Percentiles rank a stretch among this genome's conserved stretches.
These are phyloP conservation scores for Melitaea cinxia DNA, from an alignment of 1,140 invertebrate species.

Conservation along the genomic window DNA sequence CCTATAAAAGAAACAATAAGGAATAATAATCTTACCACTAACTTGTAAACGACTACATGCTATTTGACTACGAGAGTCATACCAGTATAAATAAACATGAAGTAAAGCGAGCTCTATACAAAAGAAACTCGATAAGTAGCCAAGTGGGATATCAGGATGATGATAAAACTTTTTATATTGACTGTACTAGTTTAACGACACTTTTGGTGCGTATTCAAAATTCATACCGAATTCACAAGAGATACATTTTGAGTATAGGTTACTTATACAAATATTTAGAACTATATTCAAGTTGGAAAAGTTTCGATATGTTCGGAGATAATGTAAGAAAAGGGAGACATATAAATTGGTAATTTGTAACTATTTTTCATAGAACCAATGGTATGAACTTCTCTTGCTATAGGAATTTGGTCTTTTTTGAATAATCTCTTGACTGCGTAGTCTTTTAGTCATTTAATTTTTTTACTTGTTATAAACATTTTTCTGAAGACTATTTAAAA, in stretches of 20 bases:
- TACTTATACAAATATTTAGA: slow-evolving; percentile 28
- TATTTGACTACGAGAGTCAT: neutral
- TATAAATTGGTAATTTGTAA: no score
- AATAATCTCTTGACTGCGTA: no score
- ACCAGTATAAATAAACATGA: neutral
- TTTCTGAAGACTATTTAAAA: no score
- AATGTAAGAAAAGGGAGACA: no score
- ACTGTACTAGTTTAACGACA: slow-evolving; percentile 41
- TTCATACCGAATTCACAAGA: slow-evolving; percentile 46
- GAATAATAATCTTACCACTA: no score
- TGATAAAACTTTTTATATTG: slow-evolving; percentile 48
- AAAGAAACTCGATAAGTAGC: slow-evolving; percentile 33
- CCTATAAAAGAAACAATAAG: no score
- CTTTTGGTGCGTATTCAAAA: slow-evolving; percentile 48
- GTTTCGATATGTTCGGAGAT: neutral
- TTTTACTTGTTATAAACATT: no score
- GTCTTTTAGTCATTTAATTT: no score
- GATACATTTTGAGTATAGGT: slow-evolving; percentile 50
- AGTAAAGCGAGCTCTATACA: slow-evolving; percentile 13
- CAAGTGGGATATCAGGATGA: slow-evolving; percentile 33
- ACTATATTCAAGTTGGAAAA: neutral
- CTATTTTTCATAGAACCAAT: no score
- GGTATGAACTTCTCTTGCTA: no score
- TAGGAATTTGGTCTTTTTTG: no score
- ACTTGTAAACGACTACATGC: no score